Conservation (phyloP, 2,888 invertebrate genomes). For the Ormyrus pomaceus region DNA sequence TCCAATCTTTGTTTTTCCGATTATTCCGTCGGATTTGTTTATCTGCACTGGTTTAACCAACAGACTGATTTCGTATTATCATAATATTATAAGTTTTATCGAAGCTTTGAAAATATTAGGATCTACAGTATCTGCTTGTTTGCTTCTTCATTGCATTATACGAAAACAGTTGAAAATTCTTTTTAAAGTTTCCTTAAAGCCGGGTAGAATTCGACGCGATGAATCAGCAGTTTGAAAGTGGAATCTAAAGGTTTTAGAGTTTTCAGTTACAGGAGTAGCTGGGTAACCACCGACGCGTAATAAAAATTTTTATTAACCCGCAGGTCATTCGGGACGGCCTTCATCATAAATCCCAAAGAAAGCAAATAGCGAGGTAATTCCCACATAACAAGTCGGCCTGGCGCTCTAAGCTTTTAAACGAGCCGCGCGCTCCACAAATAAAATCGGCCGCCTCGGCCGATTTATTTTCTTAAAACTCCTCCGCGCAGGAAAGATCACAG, state of each 20-base stretch:
- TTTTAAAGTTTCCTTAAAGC: too few species aligned
- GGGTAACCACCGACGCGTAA: constrained; percentile 18
- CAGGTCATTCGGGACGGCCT: constrained; percentile 38
- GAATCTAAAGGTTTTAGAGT: constrained; percentile 5
- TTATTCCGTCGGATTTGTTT: constrained; percentile 21
- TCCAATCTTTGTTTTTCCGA: constrained; percentile 36
- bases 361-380: constrained; percentile 34
- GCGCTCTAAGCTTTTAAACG: constrained; percentile 19
- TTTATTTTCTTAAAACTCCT: constrained; percentile 40
- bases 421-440: constrained; percentile 26
- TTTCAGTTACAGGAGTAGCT: constrained; percentile 24
- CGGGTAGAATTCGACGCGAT: too few species aligned
- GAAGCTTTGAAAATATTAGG: too few species aligned
- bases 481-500: too few species aligned
- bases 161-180: too few species aligned
- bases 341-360: constrained; percentile 53
- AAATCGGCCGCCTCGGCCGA: constrained; percentile 25
- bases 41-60: not conserved
- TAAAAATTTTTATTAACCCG: constrained; percentile 53
- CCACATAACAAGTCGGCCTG: not conserved
- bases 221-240: constrained; percentile 2
- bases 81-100: too few species aligned
- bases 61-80: too few species aligned
- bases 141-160: too few species aligned
- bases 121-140: too few species aligned